Conservation (phyloP, 1,140 invertebrate species). For the Zaprionus africanus region DNA sequence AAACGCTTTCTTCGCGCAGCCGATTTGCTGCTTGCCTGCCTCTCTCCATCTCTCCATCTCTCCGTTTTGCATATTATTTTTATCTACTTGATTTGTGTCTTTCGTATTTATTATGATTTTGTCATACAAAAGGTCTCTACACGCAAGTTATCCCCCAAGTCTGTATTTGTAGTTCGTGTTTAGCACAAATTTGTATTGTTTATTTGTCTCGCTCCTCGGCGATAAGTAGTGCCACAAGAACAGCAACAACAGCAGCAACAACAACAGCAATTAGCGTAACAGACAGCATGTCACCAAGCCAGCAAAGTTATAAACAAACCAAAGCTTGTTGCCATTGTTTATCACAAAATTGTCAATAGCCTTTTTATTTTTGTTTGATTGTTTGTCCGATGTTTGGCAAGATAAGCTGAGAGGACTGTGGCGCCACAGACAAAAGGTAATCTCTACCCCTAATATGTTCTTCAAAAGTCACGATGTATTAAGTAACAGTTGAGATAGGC, state of each 20-base stretch:
- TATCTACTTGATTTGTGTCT: slow-evolving; percentile 54
- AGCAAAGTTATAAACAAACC: slow-evolving; percentile 51
- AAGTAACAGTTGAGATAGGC: slow-evolving; percentile 38
- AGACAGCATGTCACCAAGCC: slow-evolving; percentile 61
- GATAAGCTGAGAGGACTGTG: slow-evolving; percentile 5
- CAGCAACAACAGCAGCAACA: slow-evolving; percentile 14
- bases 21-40: not conserved
- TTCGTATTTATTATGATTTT: slow-evolving; percentile 47
- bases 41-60: slow-evolving; percentile 19
- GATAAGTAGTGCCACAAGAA: slow-evolving; percentile 15
- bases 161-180: slow-evolving; percentile 36
- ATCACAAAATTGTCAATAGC: slow-evolving; percentile 37
- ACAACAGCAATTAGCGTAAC: slow-evolving; percentile 41
- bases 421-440: not conserved
- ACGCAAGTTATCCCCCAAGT: slow-evolving; percentile 3
- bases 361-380: not conserved
- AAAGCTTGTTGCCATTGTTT: slow-evolving; percentile 21
- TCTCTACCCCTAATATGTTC: not conserved
- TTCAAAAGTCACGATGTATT: slow-evolving; percentile 29
- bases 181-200: slow-evolving; percentile 52
- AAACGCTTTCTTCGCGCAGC: slow-evolving; percentile 46
- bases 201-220: slow-evolving; percentile 29
- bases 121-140: slow-evolving; percentile 11
- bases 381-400: not conserved
- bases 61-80: slow-evolving; percentile 45